Base-by-base conservation (phyloP, 53 echinoderm and acorn worm genomes). In the Echinarachnius parma region DNA sequence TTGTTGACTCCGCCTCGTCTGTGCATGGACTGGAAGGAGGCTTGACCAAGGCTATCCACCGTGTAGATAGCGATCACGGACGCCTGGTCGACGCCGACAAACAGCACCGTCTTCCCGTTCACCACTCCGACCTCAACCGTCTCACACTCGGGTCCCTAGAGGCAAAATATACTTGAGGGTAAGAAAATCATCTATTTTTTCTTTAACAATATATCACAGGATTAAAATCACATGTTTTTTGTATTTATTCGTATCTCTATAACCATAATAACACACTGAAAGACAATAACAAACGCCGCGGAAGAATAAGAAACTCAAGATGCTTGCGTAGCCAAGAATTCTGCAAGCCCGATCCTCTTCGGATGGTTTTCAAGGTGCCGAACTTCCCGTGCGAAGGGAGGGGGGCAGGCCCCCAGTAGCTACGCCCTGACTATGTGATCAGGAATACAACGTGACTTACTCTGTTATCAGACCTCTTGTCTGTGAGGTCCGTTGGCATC, bases 111-210 rank as follows among this genome's bases (percentile, higher is more conserved):
- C 42, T 53, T 74, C 19, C 84, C 92, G 53, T 87, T 78, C 34
- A 88, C 30, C 22, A 68, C 57, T 1, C 85, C 92, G 18, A 85
- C 48, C 39, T 84, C 88, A 13, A 92, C 22, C 0, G 85, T 20
- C 56, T 92, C 92, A 28, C 84, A 72, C 34, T 92, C 92, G 1
- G 85, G 75, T 15, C 92, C 92, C 92, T 92, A 44, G 10, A n/a
- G n/a, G n/a, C n/a, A n/a, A n/a, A n/a, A n/a, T n/a, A n/a, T n/a
- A n/a, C n/a, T n/a, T n/a, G n/a, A n/a, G n/a, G n/a, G n/a, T n/a
- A n/a, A n/a, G n/a, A n/a, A n/a, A n/a, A n/a, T n/a, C n/a, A n/a
- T n/a, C n/a, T n/a, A n/a, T n/a, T n/a, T n/a, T n/a, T n/a, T n/a
- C n/a, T n/a, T n/a, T n/a, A n/a, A n/a, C n/a, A n/a, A n/a, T n/a